Percentiles rank a stretch among this genome's conserved stretches.
These are phyloP conservation scores for Arbacia lixula DNA, from an alignment of 53 echinoderm and acorn worm species.

Conservation along the genomic window DNA sequence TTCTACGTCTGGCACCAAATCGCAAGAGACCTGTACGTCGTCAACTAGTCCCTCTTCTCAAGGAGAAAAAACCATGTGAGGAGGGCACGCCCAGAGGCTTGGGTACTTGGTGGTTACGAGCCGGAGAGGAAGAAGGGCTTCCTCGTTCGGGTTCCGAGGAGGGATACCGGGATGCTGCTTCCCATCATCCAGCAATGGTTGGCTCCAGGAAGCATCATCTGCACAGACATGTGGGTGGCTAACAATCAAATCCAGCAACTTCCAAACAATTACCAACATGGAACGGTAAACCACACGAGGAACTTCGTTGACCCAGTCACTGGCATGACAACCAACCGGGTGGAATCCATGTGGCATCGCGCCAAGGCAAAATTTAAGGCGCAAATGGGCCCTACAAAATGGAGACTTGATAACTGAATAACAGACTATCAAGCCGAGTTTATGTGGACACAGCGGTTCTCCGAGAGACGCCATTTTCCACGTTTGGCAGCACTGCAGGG, in stretches of 20 bases:
- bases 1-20: slow-evolving; percentile 42
- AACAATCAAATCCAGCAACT: not conserved
- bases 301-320: not conserved
- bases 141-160: not conserved
- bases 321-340: not conserved
- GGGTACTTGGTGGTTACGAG: not conserved
- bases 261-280: not conserved
- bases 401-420: not conserved
- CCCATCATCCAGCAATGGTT: not conserved
- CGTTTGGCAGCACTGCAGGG: not conserved
- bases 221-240: not conserved
- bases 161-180: not conserved
- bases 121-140: not conserved
- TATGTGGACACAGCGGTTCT: not conserved
- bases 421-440: not conserved
- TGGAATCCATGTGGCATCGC: slow-evolving; percentile 37
- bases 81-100: not conserved
- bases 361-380: slow-evolving; percentile 33
- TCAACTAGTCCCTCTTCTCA: too few relatives aligned
- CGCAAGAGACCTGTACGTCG: too few relatives aligned
- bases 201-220: not conserved
- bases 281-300: slow-evolving; percentile 1
- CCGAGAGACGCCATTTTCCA: too few relatives aligned
- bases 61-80: slow-evolving; percentile 7
- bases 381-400: not conserved